Evolutionary conservation across 2,113 vertebrate species (phyloP), one percentile per base, ranked within the genome.

Genomic region (Panthera tigris): DNA sequence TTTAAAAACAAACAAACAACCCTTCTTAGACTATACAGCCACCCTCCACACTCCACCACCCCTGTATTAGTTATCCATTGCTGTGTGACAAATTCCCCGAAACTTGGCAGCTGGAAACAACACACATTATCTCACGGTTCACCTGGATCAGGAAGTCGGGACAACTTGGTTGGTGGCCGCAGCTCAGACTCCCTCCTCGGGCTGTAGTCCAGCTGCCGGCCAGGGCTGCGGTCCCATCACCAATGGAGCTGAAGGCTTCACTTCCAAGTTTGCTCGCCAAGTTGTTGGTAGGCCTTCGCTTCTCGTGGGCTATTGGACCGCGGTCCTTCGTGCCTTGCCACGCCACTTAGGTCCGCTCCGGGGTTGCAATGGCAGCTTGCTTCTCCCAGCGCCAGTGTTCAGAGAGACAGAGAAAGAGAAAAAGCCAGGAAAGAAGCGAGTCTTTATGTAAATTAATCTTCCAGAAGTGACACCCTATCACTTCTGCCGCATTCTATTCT

Each of bases 371-470:
- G n/a, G 55, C 41, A 93, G 31, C 18, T 65, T 88, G 27, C 31
- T 74, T 57, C 36, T 5, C 50, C 25, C 16, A 7, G 65, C 15
- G 4, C 65, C 23, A 41, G 69, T 73, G 61, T 48, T 95, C 63
- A 41, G 27, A 84, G 68, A 82, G 48, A 76, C 27, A 73, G 3
- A 85, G 27, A 74, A 18, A 83, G 39, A 84, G 18, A 15, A 36
- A 48, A 29, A 52, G 36, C 73, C 57, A 78, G 45, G 50, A 87
- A 85, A 78, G 48, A 91, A 80, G 18, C n/a, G 73, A 89, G 14
- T 45, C 45, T 85, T 95, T 79, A 66, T 73, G 55, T 96, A 97
- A 97, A 96, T 88, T 85, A 92, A 85, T 93, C 55, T 92, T 50
- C 73, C 76, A 80, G 73, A 96, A 98, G 68, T 86, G 85, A 89